Percentiles rank a stretch among this genome's conserved stretches.
These are phyloP conservation scores for Xiphophorus maculatus DNA, from an alignment of 2,113 vertebrate species.

Conservation along the genomic window DNA sequence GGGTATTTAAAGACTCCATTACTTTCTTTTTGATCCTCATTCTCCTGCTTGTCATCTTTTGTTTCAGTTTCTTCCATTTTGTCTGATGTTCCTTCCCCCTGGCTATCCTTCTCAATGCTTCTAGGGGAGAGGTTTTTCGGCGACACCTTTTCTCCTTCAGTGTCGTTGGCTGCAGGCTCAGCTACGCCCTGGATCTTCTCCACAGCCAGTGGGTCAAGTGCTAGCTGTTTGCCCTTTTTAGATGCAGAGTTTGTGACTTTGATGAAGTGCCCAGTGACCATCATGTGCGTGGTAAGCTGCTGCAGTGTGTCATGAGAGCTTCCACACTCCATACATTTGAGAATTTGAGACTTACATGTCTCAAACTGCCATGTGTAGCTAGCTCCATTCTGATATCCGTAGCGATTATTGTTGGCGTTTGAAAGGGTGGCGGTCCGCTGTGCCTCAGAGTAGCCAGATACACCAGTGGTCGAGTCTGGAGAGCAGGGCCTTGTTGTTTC, in stretches of 20 bases:
- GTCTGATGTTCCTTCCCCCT: conserved; percentile 85
- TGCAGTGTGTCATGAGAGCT: conserved; percentile 97
- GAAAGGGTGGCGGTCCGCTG: conserved; percentile 81
- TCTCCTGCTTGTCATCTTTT: conserved; percentile 87
- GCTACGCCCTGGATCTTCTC: conserved; percentile 94
- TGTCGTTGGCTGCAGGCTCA: conserved; percentile 82
- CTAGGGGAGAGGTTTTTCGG: conserved; percentile 79
- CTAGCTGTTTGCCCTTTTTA: conserved; percentile 97
- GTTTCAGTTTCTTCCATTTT: conserved; percentile 81
- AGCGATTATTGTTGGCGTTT: conserved; percentile 89
- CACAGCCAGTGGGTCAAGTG: conserved; percentile 91
- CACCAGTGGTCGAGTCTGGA: conserved; percentile 92
- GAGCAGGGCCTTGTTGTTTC: conserved; percentile 93
- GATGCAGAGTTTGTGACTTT: conserved; percentile 98
- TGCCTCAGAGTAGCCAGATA: conserved; percentile 84
- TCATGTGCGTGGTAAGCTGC: conserved; percentile 98
- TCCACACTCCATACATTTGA: conserved; percentile 99
- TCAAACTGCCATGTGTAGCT: conserved; percentile 99
- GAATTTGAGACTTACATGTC: conserved; percentile 98
- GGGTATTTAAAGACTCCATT: conserved; percentile 92
- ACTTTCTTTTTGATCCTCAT: conserved; percentile 84
- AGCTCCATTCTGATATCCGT: conserved; percentile 96
- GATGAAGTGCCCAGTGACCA: conserved; percentile 98
- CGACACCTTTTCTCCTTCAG: conserved; percentile 81
- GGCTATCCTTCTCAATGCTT: conserved; percentile 76